A percentile compares a stretch with the other conserved stretches of the same genome.
phyloP scores from a whole-genome alignment of 1,140 invertebrate species.

The Stratiolaelaps scimitus region DNA sequence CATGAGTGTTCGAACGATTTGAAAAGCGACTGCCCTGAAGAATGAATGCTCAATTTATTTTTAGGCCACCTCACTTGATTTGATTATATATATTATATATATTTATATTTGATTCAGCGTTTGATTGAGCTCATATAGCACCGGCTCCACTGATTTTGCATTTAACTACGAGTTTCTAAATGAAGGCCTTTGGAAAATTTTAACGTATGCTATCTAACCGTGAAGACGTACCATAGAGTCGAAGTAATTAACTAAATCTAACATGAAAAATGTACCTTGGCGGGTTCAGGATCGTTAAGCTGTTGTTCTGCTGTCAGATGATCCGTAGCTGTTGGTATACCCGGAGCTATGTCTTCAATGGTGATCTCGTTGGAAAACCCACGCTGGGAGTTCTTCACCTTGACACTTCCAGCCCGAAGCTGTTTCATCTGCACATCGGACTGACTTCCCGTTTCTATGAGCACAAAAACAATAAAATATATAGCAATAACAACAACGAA shows the following conservation, averaged over 20 bases:
- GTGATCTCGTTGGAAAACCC: conserved; percentile 22
- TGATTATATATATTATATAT: too few relatives aligned
- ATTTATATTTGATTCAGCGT: too few relatives aligned
- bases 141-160: neutral
- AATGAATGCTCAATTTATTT: too few relatives aligned
- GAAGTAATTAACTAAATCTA: neutral
- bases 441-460: conserved; percentile 1
- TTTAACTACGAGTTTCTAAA: too few relatives aligned
- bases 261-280: neutral
- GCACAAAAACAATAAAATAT: too few relatives aligned
- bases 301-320: conserved; percentile 10
- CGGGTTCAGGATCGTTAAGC: neutral
- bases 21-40: too few relatives aligned
- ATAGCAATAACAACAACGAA: too few relatives aligned
- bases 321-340: conserved; percentile 15
- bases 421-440: conserved; percentile 25
- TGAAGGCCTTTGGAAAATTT: too few relatives aligned
- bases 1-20: too few relatives aligned
- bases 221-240: too few relatives aligned
- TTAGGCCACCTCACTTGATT: too few relatives aligned
- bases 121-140: too few relatives aligned
- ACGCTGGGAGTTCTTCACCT: conserved; percentile 20
- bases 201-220: conserved; percentile 28
- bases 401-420: conserved; percentile 7
- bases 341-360: conserved; percentile 22